A percentile compares a stretch with the other conserved stretches of the same genome.
phyloP scores from a whole-genome alignment of 2,888 invertebrate genomes.

The Hartigia nigra region DNA sequence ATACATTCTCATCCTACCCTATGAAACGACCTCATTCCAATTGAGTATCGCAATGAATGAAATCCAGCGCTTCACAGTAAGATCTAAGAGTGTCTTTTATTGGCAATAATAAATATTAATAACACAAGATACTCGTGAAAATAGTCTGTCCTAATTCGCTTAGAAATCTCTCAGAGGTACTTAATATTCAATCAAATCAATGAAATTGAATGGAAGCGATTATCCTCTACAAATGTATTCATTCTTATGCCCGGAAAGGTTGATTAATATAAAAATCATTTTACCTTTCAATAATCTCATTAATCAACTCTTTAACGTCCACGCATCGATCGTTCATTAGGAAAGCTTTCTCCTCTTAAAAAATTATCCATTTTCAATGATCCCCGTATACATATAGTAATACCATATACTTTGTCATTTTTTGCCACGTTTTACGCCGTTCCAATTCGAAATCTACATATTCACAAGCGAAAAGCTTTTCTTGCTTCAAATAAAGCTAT shows the following conservation, averaged over 20 bases:
- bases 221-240: neutral
- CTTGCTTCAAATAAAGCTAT: no score
- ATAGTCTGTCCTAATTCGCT: neutral
- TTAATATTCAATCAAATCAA: neutral
- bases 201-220: neutral
- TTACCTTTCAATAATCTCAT: no score
- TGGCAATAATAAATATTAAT: neutral
- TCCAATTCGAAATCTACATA: no score
- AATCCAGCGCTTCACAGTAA: neutral
- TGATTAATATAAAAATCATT: no score
- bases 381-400: no score
- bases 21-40: neutral
- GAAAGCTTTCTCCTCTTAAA: no score
- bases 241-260: neutral
- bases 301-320: no score
- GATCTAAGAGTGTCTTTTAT: neutral
- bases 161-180: neutral
- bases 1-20: neutral
- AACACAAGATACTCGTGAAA: neutral
- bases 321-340: no score
- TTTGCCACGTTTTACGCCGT: no score
- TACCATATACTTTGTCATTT: no score
- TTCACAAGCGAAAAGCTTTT: no score
- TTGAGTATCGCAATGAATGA: neutral
- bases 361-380: no score